Percentiles rank a stretch among this genome's conserved stretches.
Evolutionary conservation across 2,888 invertebrate genomes (phyloP).

Genomic region (Drosophila gaucha): DNA sequence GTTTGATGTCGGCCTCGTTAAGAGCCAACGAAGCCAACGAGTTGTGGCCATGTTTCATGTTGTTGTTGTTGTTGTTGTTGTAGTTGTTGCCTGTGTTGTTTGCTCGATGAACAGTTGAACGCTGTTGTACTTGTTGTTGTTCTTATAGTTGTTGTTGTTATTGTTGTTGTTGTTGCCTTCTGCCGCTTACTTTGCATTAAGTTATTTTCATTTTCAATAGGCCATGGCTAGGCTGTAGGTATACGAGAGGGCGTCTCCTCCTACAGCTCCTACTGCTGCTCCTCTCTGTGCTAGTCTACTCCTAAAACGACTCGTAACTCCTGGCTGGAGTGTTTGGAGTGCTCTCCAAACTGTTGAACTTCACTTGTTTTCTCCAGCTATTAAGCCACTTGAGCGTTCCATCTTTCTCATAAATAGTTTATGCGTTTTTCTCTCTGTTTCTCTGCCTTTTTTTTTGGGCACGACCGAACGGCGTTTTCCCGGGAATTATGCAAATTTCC

Average conservation of each 20-base stretch:
- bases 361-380: slow-evolving; percentile 80
- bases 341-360: slow-evolving; percentile 80
- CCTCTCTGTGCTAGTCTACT: background rate
- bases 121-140: slow-evolving; percentile 34
- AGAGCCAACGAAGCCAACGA: slow-evolving; percentile 82
- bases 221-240: slow-evolving; percentile 60
- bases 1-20: slow-evolving; percentile 83
- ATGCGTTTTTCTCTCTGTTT: background rate
- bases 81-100: slow-evolving; percentile 54
- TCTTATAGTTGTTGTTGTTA: slow-evolving; percentile 26
- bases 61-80: slow-evolving; percentile 46
- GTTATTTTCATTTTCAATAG: slow-evolving; percentile 80
- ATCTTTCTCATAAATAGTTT: slow-evolving; percentile 32
- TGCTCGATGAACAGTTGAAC: slow-evolving; percentile 75
- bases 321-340: slow-evolving; percentile 73
- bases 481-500: slow-evolving; percentile 78
- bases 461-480: slow-evolving; percentile 59
- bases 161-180: slow-evolving; percentile 43
- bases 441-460: slow-evolving; percentile 40
- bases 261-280: slow-evolving; percentile 6
- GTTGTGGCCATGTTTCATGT: slow-evolving; percentile 68
- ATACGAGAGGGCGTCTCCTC: slow-evolving; percentile 36
- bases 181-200: slow-evolving; percentile 78
- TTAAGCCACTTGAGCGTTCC: slow-evolving; percentile 73
- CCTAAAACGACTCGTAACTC: slow-evolving; percentile 27